These are phyloP conservation scores for Manduca sexta DNA, from an alignment of 1,140 invertebrate genomes.

Conservation along the genomic window DNA sequence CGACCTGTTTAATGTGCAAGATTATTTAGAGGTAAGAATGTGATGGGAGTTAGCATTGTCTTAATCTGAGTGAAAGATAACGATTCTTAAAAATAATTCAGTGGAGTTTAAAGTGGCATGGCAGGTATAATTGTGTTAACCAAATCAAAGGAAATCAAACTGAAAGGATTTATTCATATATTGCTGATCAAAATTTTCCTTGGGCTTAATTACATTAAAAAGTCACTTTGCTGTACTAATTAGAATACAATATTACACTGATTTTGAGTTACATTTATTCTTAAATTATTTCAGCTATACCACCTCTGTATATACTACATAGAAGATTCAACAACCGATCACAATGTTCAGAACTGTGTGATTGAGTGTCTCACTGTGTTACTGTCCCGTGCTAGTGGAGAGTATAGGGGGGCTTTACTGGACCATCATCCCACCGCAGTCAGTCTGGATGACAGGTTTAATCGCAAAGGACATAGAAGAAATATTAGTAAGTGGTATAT, in stretches of 20 bases:
- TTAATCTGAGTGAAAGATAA: background rate
- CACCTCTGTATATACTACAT: conserved; percentile 85
- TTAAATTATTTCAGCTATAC: conserved; percentile 72
- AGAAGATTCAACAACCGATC: conserved; percentile 77
- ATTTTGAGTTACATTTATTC: background rate
- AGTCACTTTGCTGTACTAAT: background rate
- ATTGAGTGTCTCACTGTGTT: conserved; percentile 87
- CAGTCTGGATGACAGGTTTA: conserved; percentile 57
- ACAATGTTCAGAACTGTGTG: conserved; percentile 88
- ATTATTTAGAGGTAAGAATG: conserved; percentile 53
- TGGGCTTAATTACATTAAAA: background rate
- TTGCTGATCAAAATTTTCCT: no score
- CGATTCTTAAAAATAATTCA: no score
- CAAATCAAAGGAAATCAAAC: no score
- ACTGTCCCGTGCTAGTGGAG: conserved; percentile 78
- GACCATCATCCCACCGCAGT: conserved; percentile 70
- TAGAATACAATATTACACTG: no score
- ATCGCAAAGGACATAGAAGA: conserved; percentile 51
- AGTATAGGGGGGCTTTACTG: conserved; percentile 76
- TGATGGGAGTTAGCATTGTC: background rate
- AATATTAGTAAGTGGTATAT: conserved; percentile 68
- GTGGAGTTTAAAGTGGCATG: no score
- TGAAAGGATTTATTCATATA: no score
- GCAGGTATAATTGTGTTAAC: no score
- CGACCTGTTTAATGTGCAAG: conserved; percentile 50